These are phyloP conservation scores for Phoenicopterus ruber DNA, from an alignment of 2,113 vertebrate genomes.

Conservation along the genomic window DNA sequence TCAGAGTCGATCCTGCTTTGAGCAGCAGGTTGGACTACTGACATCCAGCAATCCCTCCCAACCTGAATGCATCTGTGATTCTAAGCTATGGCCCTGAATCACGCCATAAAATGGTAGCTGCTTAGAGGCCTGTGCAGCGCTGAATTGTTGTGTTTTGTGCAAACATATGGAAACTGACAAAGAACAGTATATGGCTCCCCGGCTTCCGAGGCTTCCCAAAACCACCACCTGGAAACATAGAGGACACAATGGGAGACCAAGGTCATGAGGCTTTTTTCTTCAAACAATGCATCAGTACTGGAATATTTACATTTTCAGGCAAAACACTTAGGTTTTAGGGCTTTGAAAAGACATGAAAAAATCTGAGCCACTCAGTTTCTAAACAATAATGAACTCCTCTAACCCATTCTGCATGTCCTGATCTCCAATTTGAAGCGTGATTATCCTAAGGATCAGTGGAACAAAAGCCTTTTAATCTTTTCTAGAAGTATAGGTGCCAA, in stretches of 20 bases:
- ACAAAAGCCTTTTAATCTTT: conserved; percentile 15
- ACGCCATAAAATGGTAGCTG: background rate
- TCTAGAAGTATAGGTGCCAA: background rate
- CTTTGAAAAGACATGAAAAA: background rate
- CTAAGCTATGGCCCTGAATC: background rate
- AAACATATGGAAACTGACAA: background rate
- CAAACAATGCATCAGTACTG: background rate
- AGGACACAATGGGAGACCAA: background rate
- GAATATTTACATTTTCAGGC: background rate
- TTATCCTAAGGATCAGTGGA: background rate
- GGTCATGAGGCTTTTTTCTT: background rate
- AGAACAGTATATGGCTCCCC: background rate
- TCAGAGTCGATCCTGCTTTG: background rate
- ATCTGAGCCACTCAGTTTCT: background rate
- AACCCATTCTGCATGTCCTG: background rate
- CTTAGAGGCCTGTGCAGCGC: background rate
- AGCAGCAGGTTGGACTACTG: background rate
- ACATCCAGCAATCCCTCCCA: background rate
- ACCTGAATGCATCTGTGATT: background rate
- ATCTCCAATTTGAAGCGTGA: background rate
- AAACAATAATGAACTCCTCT: background rate
- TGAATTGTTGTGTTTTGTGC: background rate
- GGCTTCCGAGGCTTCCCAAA: background rate
- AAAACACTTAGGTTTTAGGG: background rate
- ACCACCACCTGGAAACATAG: background rate